Conservation (phyloP, 2,113 vertebrate genomes). For the Aphelocoma coerulescens region DNA sequence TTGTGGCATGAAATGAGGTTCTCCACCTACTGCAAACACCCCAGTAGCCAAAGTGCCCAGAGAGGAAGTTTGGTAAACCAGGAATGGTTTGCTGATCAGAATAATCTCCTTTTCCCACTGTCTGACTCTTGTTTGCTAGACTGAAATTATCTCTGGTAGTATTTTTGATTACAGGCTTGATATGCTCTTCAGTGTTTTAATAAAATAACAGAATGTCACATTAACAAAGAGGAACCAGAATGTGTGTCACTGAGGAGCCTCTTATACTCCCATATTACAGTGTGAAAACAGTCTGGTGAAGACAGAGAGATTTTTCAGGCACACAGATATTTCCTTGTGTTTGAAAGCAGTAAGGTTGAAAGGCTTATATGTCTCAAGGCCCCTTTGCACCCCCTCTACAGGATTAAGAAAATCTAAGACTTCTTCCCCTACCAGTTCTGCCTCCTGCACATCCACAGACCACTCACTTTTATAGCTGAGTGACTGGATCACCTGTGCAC, state of each 20-base stretch:
- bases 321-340: background rate
- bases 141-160: background rate
- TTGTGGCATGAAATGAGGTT: background rate
- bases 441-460: background rate
- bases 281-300: background rate
- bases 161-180: background rate
- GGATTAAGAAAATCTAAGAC: background rate
- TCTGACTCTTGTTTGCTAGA: background rate
- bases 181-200: background rate
- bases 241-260: background rate
- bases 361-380: background rate
- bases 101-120: background rate
- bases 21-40: background rate
- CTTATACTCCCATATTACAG: background rate
- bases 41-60: background rate
- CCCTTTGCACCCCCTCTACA: background rate
- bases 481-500: accelerated
- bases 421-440: background rate
- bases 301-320: background rate
- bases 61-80: background rate
- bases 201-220: background rate
- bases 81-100: background rate
- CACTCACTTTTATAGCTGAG: background rate
- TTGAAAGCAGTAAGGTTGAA: background rate
- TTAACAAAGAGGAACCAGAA: background rate